These are phyloP conservation scores for Chorisops tibialis DNA, from an alignment of 2,888 invertebrate species.

Conservation along the genomic window DNA sequence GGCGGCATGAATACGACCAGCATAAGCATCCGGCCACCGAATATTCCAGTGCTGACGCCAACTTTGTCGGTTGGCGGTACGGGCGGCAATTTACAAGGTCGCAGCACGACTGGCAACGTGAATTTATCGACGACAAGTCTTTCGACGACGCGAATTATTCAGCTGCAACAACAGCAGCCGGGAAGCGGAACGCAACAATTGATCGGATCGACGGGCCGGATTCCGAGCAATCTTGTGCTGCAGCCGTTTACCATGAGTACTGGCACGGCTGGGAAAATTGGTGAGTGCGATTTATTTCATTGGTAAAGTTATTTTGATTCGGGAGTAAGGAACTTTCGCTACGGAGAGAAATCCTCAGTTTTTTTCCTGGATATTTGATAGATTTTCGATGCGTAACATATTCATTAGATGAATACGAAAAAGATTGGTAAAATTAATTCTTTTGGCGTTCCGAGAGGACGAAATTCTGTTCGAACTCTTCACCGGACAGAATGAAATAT, in stretches of 20 bases:
- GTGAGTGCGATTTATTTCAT: conserved; percentile 36
- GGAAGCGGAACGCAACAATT: conserved; percentile 46
- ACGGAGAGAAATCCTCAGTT: no score
- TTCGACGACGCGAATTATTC: conserved; percentile 47
- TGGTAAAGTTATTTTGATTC: no score
- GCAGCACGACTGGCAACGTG: conserved; percentile 38
- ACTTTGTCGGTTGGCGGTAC: conserved; percentile 37
- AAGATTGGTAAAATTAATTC: no score
- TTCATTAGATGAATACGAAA: no score
- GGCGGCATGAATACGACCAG: conserved; percentile 45
- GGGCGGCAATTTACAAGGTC: conserved; percentile 28
- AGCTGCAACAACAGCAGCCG: conserved; percentile 47
- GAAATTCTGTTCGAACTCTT: no score
- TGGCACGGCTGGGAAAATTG: conserved; percentile 44
- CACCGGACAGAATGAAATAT: no score
- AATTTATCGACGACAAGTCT: conserved; percentile 44
- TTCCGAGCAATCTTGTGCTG: conserved; percentile 49
- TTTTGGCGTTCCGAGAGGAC: no score
- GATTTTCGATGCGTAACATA: no score
- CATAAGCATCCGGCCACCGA: conserved; percentile 50
- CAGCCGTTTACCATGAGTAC: conserved; percentile 51
- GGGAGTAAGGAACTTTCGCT: no score
- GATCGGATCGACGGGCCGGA: conserved; percentile 45
- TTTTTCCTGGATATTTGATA: no score
- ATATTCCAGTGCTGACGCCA: conserved; percentile 43